Conservation (phyloP, 2,888 invertebrate genomes). For the Rhaphigaster nebulosa region DNA sequence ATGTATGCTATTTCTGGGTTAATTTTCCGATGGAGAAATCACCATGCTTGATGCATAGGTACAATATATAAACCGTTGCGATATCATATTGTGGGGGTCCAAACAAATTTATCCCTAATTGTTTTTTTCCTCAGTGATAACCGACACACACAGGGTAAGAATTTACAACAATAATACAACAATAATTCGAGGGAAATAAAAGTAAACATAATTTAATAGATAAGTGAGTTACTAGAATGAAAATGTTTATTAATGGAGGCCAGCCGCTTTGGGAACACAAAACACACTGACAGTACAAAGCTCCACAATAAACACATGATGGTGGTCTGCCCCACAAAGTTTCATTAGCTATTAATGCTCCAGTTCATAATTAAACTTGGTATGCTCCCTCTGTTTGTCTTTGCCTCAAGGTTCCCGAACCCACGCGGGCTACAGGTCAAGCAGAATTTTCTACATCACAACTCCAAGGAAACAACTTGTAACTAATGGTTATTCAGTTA, state of each 20-base stretch:
- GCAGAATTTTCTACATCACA: neutral
- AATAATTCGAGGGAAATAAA: neutral
- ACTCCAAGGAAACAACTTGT: neutral
- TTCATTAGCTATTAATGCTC: conserved; percentile 6
- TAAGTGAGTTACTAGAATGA: neutral
- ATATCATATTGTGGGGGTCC: too few species aligned
- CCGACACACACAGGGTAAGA: too few species aligned
- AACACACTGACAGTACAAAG: conserved; percentile 16
- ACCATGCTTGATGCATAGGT: too few species aligned
- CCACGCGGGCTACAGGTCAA: neutral
- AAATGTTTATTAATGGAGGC: neutral
- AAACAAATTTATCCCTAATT: too few species aligned
- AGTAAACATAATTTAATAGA: neutral
- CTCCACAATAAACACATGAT: conserved; percentile 30
- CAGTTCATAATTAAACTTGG: conserved; percentile 13
- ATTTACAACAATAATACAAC: too few species aligned
- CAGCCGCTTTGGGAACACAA: neutral
- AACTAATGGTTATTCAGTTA: neutral
- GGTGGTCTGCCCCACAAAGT: neutral
- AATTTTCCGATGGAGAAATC: too few species aligned
- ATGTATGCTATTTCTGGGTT: too few species aligned
- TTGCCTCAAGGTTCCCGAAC: neutral
- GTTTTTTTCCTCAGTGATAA: too few species aligned
- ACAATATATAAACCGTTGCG: too few species aligned
- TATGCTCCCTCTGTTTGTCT: conserved; percentile 22